Evolutionary conservation across 2,113 vertebrate species (phyloP), one percentile per base, ranked within the genome.

Genomic region (Tragelaphus strepsiceros): DNA sequence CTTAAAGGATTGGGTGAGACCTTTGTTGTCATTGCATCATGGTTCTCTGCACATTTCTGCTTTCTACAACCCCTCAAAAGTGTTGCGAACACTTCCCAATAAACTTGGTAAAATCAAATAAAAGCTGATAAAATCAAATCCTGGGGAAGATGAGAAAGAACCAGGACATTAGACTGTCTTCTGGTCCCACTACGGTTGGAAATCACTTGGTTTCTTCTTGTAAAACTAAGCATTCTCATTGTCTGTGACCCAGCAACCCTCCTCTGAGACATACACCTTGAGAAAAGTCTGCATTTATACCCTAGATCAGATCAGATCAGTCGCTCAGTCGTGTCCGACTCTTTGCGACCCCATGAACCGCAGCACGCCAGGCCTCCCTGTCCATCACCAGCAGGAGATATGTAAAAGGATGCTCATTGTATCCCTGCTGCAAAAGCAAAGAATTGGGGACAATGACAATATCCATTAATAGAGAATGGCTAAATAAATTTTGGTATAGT

Each of bases 131-230:
- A 59, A 46, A 78, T 30, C 39, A 59, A 58, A n/a, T 49, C 12
- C 35, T 49, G 28, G 71, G 15, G 19, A 56, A 32, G 53, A 46
- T 58, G 26, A 5, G 35, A 56, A 90, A 30, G 1, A 10, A 77
- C 14, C 39, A 67, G 53, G 10, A 30, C 8, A 10, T 1, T 10
- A 54, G 28, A 30, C 53, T 15, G 13, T 43, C 11, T 39, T 14
- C 53, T 24, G 53, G 19, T 2, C 32, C 35, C 5, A 7, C 51
- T 39, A 7, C 7, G 2, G 7, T 1, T 1, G 17, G 17, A 32
- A 56, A 30, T 12, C 26, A 8, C 88, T 24, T 2, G 0, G 24
- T 49, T 9, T 13, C 39, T 61, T 11, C 26, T 59, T 46, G 56
- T 61, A 32, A 62, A 87, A 28, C 46, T 16, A 22, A 88, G n/a